Base-by-base conservation (phyloP, 2,797 vertebrate species). In the Catharus ustulatus region DNA sequence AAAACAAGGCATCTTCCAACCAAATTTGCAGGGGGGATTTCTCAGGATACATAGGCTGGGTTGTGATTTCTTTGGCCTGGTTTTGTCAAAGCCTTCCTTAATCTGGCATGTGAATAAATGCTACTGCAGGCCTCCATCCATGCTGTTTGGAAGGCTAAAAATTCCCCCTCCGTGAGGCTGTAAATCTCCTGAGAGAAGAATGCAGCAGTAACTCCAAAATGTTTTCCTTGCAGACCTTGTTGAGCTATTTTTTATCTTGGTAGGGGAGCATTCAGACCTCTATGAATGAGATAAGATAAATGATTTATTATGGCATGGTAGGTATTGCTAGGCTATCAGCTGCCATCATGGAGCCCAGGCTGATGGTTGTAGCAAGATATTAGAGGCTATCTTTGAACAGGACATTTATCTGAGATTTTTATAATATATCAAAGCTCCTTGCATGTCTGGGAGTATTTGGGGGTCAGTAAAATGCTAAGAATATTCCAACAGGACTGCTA, bases 281-380 rank as follows among this genome's bases (percentile, higher is more conserved):
- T 90, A 74, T 81, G 93, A 95, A 94, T 58, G 85, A 74, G 95
- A 94, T 96, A 95, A 97, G 92, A 90, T 91, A 95, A 94, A 96
- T 76, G 14, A 95, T 96, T 94, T 96, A 87, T 88, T 95, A 87
- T 92, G 72, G 52, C 58, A 46, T 81, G 64, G 84, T 89, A 92
- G 87, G 87, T 95, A 92, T 91, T 93, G 78, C 89, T 84, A 77
- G 81, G 81, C 86, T 97, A 95, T 95, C 92, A 89, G 77, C 89
- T 94, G 74, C 79, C 87, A 91, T 96, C 82, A 9, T 87, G 86
- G 82, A 91, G 74, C 27, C 79, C 84, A 76, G 85, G 77, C 80
- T 90, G 94, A 96, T 77, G 81, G 74, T 43, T 92, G 74, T 38
- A 88, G 86, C 63, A 91, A 97, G 84, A 91, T 93, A 90, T 84